phyloP scores from a whole-genome alignment of 2,888 invertebrate genomes.

The Strigamia crassipes region DNA sequence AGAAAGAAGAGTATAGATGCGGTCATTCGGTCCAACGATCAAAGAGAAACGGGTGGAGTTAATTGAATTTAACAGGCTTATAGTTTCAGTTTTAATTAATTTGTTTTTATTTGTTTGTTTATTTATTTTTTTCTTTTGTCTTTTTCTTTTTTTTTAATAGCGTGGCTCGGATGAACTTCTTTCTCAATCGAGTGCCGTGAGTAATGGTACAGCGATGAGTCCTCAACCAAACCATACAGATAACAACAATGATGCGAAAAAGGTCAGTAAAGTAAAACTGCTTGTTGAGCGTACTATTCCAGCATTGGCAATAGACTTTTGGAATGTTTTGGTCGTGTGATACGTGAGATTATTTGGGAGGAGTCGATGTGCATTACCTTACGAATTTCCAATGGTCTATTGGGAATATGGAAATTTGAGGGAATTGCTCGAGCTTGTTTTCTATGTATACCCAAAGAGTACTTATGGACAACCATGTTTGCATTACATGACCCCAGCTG shows the following conservation, averaged over 20 bases:
- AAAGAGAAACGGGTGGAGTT: background rate
- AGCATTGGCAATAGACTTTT: too few relatives aligned
- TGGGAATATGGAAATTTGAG: too few relatives aligned
- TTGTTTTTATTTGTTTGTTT: background rate
- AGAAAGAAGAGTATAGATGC: background rate
- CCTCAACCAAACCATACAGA: slow-evolving; percentile 78
- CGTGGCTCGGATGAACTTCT: slow-evolving; percentile 97
- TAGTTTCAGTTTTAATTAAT: background rate
- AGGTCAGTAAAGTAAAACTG: slow-evolving; percentile 68
- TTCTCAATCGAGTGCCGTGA: slow-evolving; percentile 87
- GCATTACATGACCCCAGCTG: too few relatives aligned
- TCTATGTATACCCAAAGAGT: too few relatives aligned
- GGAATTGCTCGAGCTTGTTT: too few relatives aligned
- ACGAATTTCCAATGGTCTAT: too few relatives aligned
- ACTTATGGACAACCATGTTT: too few relatives aligned
- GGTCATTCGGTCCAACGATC: too few relatives aligned
- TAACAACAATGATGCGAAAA: slow-evolving; percentile 95
- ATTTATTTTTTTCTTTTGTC: background rate
- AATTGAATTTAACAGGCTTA: background rate
- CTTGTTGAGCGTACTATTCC: too few relatives aligned
- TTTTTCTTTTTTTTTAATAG: slow-evolving; percentile 66
- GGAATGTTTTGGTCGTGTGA: too few relatives aligned
- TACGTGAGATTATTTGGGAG: too few relatives aligned
- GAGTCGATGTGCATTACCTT: too few relatives aligned
- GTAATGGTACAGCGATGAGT: slow-evolving; percentile 78